Conservation (phyloP, 2,113 vertebrate genomes). For the Ceyx melanurus region DNA sequence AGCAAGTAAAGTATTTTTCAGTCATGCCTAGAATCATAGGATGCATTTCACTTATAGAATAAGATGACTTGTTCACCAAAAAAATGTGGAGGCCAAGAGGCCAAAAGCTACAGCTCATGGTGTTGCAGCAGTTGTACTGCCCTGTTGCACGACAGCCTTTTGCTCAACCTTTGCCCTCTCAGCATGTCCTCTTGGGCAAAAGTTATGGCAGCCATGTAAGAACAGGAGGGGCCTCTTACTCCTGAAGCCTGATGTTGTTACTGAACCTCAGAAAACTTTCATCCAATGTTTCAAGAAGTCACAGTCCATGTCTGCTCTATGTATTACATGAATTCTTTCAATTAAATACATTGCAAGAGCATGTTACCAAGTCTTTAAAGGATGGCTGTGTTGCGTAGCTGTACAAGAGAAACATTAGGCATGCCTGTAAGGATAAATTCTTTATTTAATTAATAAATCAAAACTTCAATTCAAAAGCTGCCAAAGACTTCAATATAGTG, state of each 20-base stretch:
- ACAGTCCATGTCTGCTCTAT: not conserved
- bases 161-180: not conserved
- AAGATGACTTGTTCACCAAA: conserved; percentile 51
- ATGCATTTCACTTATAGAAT: conserved; percentile 53
- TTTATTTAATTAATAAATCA: not conserved
- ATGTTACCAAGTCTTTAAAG: not conserved
- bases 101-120: conserved; percentile 26
- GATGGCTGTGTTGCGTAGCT: not conserved
- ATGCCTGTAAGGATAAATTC: not conserved
- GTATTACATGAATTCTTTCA: not conserved
- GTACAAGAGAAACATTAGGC: not conserved
- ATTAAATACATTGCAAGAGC: not conserved
- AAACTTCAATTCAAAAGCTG: not conserved
- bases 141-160: not conserved
- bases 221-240: not conserved
- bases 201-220: not conserved
- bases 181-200: not conserved
- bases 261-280: not conserved
- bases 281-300: not conserved
- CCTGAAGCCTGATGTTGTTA: not conserved
- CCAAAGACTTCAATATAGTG: not conserved
- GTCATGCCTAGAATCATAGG: conserved; percentile 40
- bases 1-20: conserved; percentile 60
- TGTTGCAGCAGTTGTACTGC: not conserved
- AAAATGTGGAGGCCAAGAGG: conserved; percentile 37